Evolutionary conservation across 2,797 vertebrate genomes (phyloP), one percentile per base, ranked within the genome.

Genomic region (Xiphorhynchus erythropygius): DNA sequence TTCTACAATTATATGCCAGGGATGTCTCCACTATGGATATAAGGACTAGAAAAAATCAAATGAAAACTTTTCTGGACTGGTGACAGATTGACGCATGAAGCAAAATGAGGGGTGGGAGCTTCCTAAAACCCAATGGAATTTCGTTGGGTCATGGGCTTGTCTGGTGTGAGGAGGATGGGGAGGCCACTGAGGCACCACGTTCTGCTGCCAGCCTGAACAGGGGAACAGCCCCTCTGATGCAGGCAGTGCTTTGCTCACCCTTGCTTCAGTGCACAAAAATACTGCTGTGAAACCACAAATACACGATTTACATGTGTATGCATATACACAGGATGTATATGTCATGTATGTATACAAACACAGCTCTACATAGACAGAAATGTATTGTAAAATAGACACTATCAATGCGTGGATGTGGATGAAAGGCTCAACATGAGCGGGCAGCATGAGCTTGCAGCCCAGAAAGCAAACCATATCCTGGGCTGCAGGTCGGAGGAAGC

Each of bases 281-380:
- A 30, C n/a, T 13, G 21, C 17, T 16, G 30, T 64, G 33, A 30
- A 30, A 30, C 41, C 69, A 69, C 55, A 59, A 41, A 18, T 4
- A 13, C 3, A 8, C 4, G 7, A 39, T 53, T 82, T 39, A 21
- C 10, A 3, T 2, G 17, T 9, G 24, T 16, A 18, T 6, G 19
- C 5, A 8, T 3, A 7, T 11, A 39, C 4, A 21, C 19, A 27
- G 16, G 25, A 21, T 2, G 4, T 10, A 2, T 15, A 5, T 1
- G 2, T 13, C 10, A 3, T 2, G 21, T 12, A 12, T 1, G 7
- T 19, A 10, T 0, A 1, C 35, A 69, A 44, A 33, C 37, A 24
- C 19, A 5, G 8, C 3, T 32, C 25, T 35, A 7, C n/a, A 7
- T 22, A 35, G 14, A 27, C 11, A 35, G 11, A 14, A 55, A 17